Evolutionary conservation across 2,113 vertebrate species (phyloP).

Genomic region (Naja naja): DNA sequence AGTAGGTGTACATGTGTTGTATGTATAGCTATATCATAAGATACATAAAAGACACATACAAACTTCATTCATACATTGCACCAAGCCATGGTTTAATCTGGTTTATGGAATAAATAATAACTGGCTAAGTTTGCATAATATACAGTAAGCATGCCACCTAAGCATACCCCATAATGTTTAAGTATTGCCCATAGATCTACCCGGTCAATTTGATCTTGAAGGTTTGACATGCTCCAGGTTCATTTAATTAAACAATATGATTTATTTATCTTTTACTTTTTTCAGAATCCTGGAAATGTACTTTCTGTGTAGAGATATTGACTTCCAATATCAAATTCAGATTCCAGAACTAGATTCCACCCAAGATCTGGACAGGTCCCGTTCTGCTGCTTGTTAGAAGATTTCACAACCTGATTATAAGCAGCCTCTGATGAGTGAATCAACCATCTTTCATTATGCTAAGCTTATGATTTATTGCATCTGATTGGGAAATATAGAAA

Average conservation of each 20-base stretch:
- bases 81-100: neutral
- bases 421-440: no score
- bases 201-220: neutral
- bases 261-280: neutral
- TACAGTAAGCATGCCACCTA: neutral
- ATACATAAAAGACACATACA: neutral
- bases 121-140: neutral
- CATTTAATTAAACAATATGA: neutral
- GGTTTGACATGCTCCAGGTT: neutral
- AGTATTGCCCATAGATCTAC: neutral
- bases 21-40: neutral
- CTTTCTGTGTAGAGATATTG: neutral
- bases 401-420: no score
- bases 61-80: neutral
- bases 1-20: neutral
- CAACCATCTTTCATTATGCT: no score
- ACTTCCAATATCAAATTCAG: neutral
- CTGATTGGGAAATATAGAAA: neutral
- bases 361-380: neutral
- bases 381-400: neutral
- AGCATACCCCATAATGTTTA: neutral
- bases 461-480: no score
- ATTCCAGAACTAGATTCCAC: neutral
- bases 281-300: neutral
- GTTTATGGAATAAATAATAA: neutral